Evolutionary conservation across 2,888 invertebrate species (phyloP).

Genomic region (Chrysomela aeneicollis): DNA sequence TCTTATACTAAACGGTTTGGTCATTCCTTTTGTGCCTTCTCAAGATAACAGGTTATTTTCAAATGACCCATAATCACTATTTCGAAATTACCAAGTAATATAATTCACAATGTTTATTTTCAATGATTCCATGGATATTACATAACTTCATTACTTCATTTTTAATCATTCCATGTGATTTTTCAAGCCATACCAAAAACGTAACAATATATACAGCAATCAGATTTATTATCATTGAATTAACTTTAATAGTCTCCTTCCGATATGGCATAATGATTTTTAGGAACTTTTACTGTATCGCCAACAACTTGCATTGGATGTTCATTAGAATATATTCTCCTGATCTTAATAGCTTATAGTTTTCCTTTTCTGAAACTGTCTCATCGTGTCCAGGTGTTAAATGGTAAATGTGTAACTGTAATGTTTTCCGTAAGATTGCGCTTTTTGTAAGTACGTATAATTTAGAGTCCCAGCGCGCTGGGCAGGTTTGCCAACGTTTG

Average conservation of each 20-base stretch:
- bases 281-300: too few relatives aligned
- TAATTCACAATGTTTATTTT: too few relatives aligned
- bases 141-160: too few relatives aligned
- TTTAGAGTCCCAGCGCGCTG: not conserved
- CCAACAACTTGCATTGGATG: too few relatives aligned
- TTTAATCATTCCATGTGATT: too few relatives aligned
- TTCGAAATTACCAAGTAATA: not conserved
- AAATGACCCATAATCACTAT: not conserved
- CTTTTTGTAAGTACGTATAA: constrained; percentile 46
- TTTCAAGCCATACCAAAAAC: too few relatives aligned
- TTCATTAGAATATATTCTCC: too few relatives aligned
- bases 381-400: constrained; percentile 6
- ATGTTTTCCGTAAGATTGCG: constrained; percentile 35
- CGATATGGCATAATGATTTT: too few relatives aligned
- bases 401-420: constrained; percentile 14
- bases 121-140: too few relatives aligned
- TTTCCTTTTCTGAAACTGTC: not conserved
- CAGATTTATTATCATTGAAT: too few relatives aligned
- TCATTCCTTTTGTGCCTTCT: not conserved
- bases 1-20: not conserved
- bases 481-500: constrained; percentile 12
- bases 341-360: not conserved
- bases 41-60: not conserved
- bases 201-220: too few relatives aligned
- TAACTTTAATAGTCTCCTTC: too few relatives aligned